Evolutionary conservation across 2,888 invertebrate genomes (phyloP).

Genomic region (Lasioglossum leucozonium): DNA sequence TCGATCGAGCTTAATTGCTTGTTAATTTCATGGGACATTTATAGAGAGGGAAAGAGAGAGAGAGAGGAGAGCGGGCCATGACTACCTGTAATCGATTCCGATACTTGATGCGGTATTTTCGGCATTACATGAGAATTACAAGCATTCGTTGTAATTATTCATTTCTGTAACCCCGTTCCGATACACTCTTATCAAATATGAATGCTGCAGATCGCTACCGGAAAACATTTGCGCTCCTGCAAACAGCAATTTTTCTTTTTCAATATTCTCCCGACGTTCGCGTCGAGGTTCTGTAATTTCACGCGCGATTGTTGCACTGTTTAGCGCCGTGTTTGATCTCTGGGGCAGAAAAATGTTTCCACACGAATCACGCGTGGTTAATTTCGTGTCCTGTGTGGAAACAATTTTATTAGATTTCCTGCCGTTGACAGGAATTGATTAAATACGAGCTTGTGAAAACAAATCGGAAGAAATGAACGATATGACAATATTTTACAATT

Average conservation of each 20-base stretch:
- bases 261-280: neutral
- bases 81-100: conserved; percentile 20
- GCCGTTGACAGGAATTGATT: neutral
- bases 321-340: neutral
- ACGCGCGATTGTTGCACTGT: neutral
- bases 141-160: neutral
- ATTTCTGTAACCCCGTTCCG: neutral
- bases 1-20: conserved; percentile 51
- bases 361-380: too few species aligned
- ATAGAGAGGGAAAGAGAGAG: conserved; percentile 10
- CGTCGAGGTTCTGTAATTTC: neutral
- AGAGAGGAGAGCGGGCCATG: neutral
- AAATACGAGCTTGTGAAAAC: neutral
- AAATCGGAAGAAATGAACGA: neutral
- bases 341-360: neutral
- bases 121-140: neutral
- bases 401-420: neutral
- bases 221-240: neutral
- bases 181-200: neutral
- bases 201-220: neutral
- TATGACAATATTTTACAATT: too few species aligned
- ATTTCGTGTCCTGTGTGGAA: too few species aligned
- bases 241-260: neutral
- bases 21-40: conserved; percentile 49
- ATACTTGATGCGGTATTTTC: conserved; percentile 15